A percentile compares a stretch with the other conserved stretches of the same genome.
Evolutionary conservation across 2,888 invertebrate species (phyloP).

Genomic region (Calliphora vomitoria): DNA sequence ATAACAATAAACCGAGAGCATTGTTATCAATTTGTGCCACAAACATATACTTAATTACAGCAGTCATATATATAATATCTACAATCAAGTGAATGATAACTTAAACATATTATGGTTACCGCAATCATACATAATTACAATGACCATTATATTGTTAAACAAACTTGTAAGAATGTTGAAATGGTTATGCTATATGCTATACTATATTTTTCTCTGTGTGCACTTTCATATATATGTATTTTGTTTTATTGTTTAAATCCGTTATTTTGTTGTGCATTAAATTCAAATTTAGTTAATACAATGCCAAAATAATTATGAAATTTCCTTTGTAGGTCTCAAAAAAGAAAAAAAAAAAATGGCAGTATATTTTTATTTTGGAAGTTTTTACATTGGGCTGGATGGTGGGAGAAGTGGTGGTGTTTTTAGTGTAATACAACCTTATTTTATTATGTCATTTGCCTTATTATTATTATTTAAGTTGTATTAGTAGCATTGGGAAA

Average conservation of each 20-base stretch:
- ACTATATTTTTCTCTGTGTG: too few species aligned
- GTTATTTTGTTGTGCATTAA: not conserved
- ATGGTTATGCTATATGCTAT: too few species aligned
- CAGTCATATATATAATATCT: too few species aligned
- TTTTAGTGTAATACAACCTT: constrained; percentile 2
- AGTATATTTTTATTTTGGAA: not conserved
- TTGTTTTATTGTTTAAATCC: not conserved
- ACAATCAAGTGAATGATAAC: too few species aligned
- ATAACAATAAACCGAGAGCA: too few species aligned
- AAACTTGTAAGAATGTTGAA: too few species aligned
- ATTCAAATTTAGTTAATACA: constrained; percentile 49
- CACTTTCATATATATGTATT: not conserved
- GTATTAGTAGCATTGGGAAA: not conserved
- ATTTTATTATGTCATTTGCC: not conserved
- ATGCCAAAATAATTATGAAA: constrained; percentile 57
- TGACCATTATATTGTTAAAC: too few species aligned
- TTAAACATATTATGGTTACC: too few species aligned
- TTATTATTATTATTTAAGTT: not conserved
- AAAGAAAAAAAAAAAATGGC: not conserved
- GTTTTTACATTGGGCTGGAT: not conserved
- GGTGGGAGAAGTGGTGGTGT: not conserved
- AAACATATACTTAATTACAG: too few species aligned
- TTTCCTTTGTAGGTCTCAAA: not conserved
- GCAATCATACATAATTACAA: too few species aligned
- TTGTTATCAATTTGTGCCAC: too few species aligned